phyloP scores from a whole-genome alignment of 2,888 invertebrate species.

The Brenthis ino region DNA sequence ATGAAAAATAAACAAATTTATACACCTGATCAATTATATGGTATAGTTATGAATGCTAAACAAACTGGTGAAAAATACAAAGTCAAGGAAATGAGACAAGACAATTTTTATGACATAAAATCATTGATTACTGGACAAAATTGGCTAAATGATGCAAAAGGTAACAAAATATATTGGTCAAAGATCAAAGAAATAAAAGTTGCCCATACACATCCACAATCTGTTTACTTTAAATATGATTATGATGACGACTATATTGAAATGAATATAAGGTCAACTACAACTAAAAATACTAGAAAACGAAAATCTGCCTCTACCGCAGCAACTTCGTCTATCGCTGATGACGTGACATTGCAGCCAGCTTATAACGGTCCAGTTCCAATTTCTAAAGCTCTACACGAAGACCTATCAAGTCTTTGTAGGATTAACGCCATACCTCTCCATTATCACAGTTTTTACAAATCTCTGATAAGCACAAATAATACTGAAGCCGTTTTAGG shows the following conservation, averaged over 20 bases:
- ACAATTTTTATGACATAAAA: constrained; percentile 4
- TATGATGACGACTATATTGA: constrained; percentile 10
- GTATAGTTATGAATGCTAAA: background rate
- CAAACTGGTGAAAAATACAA: constrained; percentile 2
- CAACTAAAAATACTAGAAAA: constrained; percentile 4
- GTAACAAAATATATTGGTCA: background rate
- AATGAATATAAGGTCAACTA: constrained; percentile 1
- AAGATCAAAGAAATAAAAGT: constrained; percentile 1
- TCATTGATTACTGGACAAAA: background rate
- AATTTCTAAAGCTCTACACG: constrained; percentile 14
- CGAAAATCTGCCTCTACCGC: constrained; percentile 12
- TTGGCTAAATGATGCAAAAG: constrained; percentile 3
- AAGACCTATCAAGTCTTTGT: constrained; percentile 12
- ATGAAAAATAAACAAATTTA: constrained; percentile 24
- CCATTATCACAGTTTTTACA: constrained; percentile 13
- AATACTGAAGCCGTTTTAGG: constrained; percentile 4
- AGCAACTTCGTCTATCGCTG: constrained; percentile 10
- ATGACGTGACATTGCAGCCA: background rate
- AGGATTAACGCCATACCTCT: constrained; percentile 17
- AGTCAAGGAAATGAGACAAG: constrained; percentile 1
- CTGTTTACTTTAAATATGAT: constrained; percentile 15
- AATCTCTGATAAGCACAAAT: constrained; percentile 3
- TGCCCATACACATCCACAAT: constrained; percentile 4
- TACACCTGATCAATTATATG: constrained; percentile 33
- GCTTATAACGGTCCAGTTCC: constrained; percentile 16